Conservation (phyloP, 2,113 vertebrate species). For the Otocyon megalotis region DNA sequence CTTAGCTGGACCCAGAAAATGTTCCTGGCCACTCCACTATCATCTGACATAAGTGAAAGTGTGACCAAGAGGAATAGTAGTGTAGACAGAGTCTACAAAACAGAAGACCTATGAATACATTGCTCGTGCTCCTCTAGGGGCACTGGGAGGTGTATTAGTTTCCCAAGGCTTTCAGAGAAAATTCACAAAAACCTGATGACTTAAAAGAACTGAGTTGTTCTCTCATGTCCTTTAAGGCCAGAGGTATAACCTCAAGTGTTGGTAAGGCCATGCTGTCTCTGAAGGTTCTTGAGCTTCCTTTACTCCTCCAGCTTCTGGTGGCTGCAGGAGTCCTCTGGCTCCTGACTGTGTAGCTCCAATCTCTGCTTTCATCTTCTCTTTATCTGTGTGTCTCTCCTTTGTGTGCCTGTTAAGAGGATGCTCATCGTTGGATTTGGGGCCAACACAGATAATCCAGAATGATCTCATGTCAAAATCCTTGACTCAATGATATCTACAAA, state of each 20-base stretch:
- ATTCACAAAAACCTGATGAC: not conserved
- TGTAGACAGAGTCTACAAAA: not conserved
- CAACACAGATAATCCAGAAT: not conserved
- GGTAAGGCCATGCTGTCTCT: not conserved
- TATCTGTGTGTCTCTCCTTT: not conserved
- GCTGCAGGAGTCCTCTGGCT: not conserved
- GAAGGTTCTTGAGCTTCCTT: not conserved
- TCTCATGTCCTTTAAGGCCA: not conserved
- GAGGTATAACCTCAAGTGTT: not conserved
- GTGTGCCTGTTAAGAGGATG: not conserved
- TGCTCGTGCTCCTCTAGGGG: not conserved
- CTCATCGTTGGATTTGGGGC: not conserved
- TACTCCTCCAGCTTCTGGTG: not conserved
- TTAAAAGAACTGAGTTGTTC: not conserved
- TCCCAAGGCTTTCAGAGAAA: not conserved
- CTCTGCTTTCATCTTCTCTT: not conserved
- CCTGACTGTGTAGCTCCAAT: not conserved
- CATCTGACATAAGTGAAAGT: not conserved
- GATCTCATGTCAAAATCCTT: not conserved
- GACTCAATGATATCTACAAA: not conserved
- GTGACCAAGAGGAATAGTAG: not conserved
- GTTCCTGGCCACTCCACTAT: not conserved
- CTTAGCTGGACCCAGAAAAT: not conserved
- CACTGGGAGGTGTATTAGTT: not conserved
- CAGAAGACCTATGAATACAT: not conserved